A percentile compares a stretch with the other conserved stretches of the same genome.
These are phyloP conservation scores for Rotaria socialis DNA, from an alignment of 2,888 invertebrate genomes.

Conservation along the genomic window DNA sequence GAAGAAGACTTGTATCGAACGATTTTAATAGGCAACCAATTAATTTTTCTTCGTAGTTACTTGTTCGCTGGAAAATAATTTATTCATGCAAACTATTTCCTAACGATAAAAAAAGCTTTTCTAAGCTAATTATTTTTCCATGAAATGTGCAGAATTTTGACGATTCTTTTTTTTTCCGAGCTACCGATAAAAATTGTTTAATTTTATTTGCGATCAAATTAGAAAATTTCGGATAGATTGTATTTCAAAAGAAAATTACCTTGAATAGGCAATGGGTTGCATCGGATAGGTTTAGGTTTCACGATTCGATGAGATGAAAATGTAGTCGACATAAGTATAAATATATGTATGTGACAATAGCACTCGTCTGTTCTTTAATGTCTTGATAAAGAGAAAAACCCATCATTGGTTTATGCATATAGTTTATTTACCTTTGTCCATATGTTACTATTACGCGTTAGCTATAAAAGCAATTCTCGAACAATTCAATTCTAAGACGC, in stretches of 20 bases:
- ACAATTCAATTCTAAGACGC: background rate
- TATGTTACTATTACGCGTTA: constrained; percentile 4
- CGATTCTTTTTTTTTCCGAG: no score
- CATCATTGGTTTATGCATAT: background rate
- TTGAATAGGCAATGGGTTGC: background rate
- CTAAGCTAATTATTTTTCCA: no score
- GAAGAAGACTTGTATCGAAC: no score
- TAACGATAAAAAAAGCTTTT: no score
- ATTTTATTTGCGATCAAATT: no score
- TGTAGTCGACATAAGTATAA: constrained; percentile 1
- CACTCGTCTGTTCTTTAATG: constrained; percentile 13
- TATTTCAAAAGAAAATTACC: background rate
- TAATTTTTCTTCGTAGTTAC: no score
- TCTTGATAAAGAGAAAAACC: background rate
- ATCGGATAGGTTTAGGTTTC: constrained; percentile 36
- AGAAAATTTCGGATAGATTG: no score
- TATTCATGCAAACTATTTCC: no score
- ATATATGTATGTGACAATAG: background rate
- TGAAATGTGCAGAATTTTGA: no score
- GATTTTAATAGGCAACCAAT: no score
- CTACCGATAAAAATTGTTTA: no score
- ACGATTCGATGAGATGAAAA: background rate
- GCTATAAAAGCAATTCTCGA: background rate
- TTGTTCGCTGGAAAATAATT: no score
- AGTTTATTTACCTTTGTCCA: constrained; percentile 18